Evolutionary conservation across 2,888 invertebrate species (phyloP).

Genomic region (Ceratothoa steindachneri): DNA sequence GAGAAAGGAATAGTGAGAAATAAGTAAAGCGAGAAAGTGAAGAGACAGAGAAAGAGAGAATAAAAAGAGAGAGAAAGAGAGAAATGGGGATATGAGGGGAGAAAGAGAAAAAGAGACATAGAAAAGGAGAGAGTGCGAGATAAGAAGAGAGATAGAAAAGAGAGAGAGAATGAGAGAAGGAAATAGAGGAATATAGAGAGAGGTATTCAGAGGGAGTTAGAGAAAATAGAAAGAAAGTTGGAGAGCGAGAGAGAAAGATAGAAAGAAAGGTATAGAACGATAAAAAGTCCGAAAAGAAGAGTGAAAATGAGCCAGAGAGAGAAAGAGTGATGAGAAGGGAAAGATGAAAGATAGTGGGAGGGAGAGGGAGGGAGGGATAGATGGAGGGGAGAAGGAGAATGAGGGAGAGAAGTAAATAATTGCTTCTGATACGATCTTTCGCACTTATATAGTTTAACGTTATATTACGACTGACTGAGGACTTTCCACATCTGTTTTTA

Average conservation of each 20-base stretch:
- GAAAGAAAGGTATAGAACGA: no score
- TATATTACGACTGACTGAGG: no score
- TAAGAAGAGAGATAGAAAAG: no score
- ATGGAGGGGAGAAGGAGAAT: background rate
- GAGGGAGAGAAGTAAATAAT: background rate
- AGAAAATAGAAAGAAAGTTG: background rate
- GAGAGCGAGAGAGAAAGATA: background rate
- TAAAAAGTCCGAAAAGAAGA: no score
- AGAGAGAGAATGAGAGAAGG: slow-evolving; percentile 3
- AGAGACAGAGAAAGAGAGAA: slow-evolving; percentile 7
- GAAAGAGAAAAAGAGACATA: background rate
- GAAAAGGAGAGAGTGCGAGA: no score
- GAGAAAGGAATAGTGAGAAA: background rate
- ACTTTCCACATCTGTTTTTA: no score
- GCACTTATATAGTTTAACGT: no score
- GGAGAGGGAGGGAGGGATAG: background rate
- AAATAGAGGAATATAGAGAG: slow-evolving; percentile 1
- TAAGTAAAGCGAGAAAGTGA: background rate
- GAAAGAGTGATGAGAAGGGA: slow-evolving; percentile 1
- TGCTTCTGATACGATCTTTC: no score
- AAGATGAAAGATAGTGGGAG: slow-evolving; percentile 12
- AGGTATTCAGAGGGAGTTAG: background rate
- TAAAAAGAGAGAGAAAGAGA: background rate
- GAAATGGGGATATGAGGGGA: background rate
- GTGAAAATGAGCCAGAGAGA: no score